A percentile compares a stretch with the other conserved stretches of the same genome.
Evolutionary conservation across 1,140 invertebrate species (phyloP).

Genomic region (Bombyx mandarina): DNA sequence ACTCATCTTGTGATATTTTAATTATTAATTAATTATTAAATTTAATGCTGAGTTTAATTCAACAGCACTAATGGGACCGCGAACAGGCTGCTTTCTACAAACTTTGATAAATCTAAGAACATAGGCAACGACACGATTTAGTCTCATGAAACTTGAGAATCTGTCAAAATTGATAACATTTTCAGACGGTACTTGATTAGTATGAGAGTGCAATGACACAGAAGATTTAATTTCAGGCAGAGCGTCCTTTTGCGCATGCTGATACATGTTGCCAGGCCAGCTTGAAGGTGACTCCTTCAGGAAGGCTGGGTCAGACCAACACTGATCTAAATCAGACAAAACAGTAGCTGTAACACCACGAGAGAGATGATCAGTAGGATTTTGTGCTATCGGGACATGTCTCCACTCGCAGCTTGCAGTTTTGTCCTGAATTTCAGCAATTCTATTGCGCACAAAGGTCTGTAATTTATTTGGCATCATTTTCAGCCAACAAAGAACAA

Average conservation of each 20-base stretch:
- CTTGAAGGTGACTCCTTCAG: slow-evolving; percentile 1
- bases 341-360: slow-evolving; percentile 11
- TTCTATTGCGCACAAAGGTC: slow-evolving; percentile 13
- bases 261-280: not conserved
- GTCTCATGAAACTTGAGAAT: slow-evolving; percentile 7
- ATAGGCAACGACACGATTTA: slow-evolving; percentile 14
- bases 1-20: no score
- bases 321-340: slow-evolving; percentile 30
- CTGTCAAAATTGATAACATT: not conserved
- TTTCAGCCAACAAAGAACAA: slow-evolving; percentile 9
- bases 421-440: slow-evolving; percentile 10
- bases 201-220: not conserved
- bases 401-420: slow-evolving; percentile 7
- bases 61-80: no score
- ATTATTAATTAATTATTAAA: no score
- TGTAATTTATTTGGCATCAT: slow-evolving; percentile 6
- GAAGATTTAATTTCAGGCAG: slow-evolving; percentile 1
- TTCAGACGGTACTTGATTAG: not conserved
- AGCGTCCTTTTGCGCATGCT: not conserved
- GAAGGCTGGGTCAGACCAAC: slow-evolving; percentile 41
- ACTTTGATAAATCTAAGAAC: slow-evolving; percentile 5
- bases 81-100: not conserved
- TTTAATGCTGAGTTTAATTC: no score
- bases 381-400: slow-evolving; percentile 6
- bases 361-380: slow-evolving; percentile 12